Evolutionary conservation across 2,797 vertebrate species (phyloP), one percentile per base, ranked within the genome.

Genomic region (Melanotaenia pygmaea): DNA sequence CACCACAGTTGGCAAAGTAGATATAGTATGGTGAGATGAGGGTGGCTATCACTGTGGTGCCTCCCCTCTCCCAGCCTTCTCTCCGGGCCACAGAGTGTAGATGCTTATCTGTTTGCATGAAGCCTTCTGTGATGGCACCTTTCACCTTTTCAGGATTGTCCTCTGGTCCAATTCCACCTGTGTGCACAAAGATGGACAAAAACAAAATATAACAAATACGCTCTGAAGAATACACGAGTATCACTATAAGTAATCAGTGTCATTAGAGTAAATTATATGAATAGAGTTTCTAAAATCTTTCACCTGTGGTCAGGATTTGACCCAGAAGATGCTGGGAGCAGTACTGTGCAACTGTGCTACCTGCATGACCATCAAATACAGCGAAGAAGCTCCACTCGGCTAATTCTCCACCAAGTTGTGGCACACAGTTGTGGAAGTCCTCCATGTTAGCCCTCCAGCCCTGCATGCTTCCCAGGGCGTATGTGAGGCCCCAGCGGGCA

Each of bases 401-500:
- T 43, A 95, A 86, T 70, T 93, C 84, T 5, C 92, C 92, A 0
- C 94, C 94, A 72, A 95, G 85, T 74, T 93, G 87, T 1, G 94
- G 94, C 45, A 92, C 89, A 53, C 93, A 94, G 85, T 95, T 94
- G 45, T 96, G 96, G 59, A 95, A 95, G 79, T 96, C 95, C 84
- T 96, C 96, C 95, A 95, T 95, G 84, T 91, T 94, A 70, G 93
- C 92, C 83, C 95, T 91, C 95, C 95, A 96, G 63, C 95, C 95
- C 73, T 96, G 95, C 93, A 95, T 95, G 59, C 94, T 92, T 13
- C 92, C 94, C 70, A 95, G 88, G 59, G 93, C 94, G 3, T 95
- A 96, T 69, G 81, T 89, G 76, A 94, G 84, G 51, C 89, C 85
- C 91, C 89, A 86, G 40, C 91, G 78, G 53, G 92, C 77, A 7